These are phyloP conservation scores for Corynorhinus townsendii DNA, from an alignment of 2,113 vertebrate species.

Conservation along the genomic window DNA sequence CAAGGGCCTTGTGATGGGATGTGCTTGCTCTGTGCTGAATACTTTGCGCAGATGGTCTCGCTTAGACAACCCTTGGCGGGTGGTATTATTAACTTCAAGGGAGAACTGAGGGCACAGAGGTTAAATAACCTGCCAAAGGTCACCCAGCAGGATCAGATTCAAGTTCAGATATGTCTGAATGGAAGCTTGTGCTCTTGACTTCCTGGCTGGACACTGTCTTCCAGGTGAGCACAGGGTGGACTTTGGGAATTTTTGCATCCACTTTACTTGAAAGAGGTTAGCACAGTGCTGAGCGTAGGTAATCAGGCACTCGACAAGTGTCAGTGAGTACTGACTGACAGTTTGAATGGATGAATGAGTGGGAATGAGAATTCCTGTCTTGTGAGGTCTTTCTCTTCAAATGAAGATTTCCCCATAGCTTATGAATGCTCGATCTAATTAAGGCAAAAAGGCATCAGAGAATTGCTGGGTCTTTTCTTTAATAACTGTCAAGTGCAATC, in stretches of 20 bases:
- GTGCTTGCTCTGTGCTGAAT: not conserved
- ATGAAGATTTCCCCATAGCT: slow-evolving; percentile 14
- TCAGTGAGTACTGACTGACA: not conserved
- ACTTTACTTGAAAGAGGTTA: not conserved
- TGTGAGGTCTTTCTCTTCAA: not conserved
- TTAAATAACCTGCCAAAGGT: slow-evolving; percentile 46
- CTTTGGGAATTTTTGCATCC: not conserved
- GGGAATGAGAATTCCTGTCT: not conserved
- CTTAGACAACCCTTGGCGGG: not conserved
- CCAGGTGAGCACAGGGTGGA: not conserved
- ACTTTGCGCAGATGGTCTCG: not conserved
- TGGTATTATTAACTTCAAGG: slow-evolving; percentile 39
- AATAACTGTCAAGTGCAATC: slow-evolving; percentile 33
- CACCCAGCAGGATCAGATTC: not conserved
- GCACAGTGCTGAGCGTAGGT: not conserved
- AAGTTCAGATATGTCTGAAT: not conserved
- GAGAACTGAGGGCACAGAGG: slow-evolving; percentile 36
- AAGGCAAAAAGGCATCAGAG: slow-evolving; percentile 43
- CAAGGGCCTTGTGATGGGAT: not conserved
- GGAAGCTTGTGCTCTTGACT: not conserved
- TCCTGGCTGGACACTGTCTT: not conserved
- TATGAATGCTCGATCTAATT: slow-evolving; percentile 20
- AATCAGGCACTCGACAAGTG: not conserved
- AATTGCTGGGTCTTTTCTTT: not conserved
- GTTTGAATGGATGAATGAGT: not conserved